Evolutionary conservation across 30 jellyfish, hydroid and myxozoan species (phyloP), one percentile per base, ranked within the genome.

Genomic region (Pelagia noctiluca): DNA sequence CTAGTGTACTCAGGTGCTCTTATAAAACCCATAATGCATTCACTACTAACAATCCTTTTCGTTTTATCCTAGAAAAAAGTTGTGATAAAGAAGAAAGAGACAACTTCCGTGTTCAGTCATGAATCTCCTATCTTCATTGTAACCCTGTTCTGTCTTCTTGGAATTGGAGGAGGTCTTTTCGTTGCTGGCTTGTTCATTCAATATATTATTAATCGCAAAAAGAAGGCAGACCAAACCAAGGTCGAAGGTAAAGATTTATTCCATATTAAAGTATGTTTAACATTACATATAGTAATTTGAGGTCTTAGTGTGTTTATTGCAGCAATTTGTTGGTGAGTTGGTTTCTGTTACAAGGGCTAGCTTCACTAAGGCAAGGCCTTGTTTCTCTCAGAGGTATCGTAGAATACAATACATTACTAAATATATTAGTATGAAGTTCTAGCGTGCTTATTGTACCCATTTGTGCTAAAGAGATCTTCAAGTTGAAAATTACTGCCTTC

Each of bases 111-210:
- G 3, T 87, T 87, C 81, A 75, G 90, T 50, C 90, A 67, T 31
- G 84, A 87, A 50, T 76, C 91, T 13, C 96, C 96, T 3, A 76
- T 87, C 35, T 87, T 87, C 84, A 71, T 76, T 33, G 88, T 66
- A 7, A 87, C 96, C 16, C 76, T 87, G 21, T 67, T 87, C 64
- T 73, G 87, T 28, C 72, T 87, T 16, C 92, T 87, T 37, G 88
- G 89, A 2, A 70, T 77, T 76, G 96, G 96, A 21, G 91, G 85
- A 18, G 29, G 54, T 19, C 36, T 80, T 31, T 53, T 87, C 35
- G 77, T 87, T 26, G 83, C 82, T 23, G 96, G 96, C 22, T 65
- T 87, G 42, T 70, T 70, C 49, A 83, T 83, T 28, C 93, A 83
- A 34, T 83, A 65, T 82, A 38, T 70, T 13, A 78, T 63, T 11